Conservation (phyloP, 2,888 invertebrate species). For the Microdon myrmicae region DNA sequence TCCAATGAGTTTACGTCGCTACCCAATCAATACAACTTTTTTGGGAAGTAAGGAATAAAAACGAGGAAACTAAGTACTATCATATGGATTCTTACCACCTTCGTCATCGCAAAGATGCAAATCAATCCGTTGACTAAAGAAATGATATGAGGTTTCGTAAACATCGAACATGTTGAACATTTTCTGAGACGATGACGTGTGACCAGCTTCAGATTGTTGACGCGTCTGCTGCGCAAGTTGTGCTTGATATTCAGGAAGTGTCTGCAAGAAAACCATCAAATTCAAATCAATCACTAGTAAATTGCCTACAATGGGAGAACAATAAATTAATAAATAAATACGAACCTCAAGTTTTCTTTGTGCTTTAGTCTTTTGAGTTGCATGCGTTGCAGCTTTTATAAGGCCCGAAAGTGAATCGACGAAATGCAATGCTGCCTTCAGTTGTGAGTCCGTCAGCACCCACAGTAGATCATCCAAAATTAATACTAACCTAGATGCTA, state of each 20-base stretch:
- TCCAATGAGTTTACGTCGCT: too few relatives aligned
- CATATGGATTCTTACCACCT: conserved; percentile 83
- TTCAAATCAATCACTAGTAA: conserved; percentile 16
- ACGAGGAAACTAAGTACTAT: conserved; percentile 4
- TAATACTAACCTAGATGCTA: conserved; percentile 90
- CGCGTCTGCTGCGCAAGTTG: conserved; percentile 73
- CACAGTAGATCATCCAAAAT: conserved; percentile 96
- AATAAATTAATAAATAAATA: conserved; percentile 11
- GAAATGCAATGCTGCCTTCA: conserved; percentile 92
- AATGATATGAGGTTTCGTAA: conserved; percentile 97
- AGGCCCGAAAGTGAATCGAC: conserved; percentile 85
- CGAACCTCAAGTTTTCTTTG: conserved; percentile 82
- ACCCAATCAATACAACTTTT: too few relatives aligned
- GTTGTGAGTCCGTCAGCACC: conserved; percentile 96
- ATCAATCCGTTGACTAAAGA: conserved; percentile 92
- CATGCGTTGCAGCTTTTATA: conserved; percentile 81
- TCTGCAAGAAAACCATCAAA: conserved; percentile 58
- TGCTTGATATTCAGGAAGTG: conserved; percentile 79
- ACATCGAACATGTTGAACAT: conserved; percentile 91
- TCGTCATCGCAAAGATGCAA: conserved; percentile 96
- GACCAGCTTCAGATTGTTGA: conserved; percentile 63
- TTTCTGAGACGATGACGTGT: conserved; percentile 67
- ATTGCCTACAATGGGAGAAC: conserved; percentile 10
- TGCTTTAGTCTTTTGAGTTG: conserved; percentile 84
- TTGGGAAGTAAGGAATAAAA: too few relatives aligned